Evolutionary conservation across 2,888 invertebrate genomes (phyloP).

Genomic region (Aphodius granarius): DNA sequence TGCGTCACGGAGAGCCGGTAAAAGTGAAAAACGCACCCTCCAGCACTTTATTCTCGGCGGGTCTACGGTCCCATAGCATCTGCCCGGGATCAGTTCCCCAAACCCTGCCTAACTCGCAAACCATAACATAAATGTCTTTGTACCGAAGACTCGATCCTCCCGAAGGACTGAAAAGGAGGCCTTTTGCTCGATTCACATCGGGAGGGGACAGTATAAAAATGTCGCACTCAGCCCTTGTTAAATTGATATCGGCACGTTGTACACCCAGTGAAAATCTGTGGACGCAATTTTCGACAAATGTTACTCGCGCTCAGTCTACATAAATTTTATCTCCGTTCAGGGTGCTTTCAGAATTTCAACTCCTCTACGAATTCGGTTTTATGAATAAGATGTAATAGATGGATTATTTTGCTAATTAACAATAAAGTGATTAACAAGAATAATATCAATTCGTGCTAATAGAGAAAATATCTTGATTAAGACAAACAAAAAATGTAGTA

Average conservation of each 20-base stretch:
- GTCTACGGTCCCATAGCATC: not conserved
- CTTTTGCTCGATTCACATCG: not conserved
- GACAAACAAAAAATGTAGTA: too few species aligned
- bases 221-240: not conserved
- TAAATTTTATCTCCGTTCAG: not conserved
- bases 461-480: too few species aligned
- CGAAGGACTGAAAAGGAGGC: not conserved
- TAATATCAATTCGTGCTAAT: too few species aligned
- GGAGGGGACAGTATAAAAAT: not conserved
- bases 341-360: too few species aligned
- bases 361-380: too few species aligned
- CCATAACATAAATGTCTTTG: conserved; percentile 10
- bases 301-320: not conserved
- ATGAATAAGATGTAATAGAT: too few species aligned
- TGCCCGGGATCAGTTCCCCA: not conserved
- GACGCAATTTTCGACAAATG: not conserved
- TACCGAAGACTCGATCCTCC: not conserved
- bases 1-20: not conserved
- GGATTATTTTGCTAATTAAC: too few species aligned
- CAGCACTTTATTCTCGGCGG: conserved; percentile 2
- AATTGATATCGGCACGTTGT: not conserved
- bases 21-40: conserved; percentile 11
- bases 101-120: conserved; percentile 5
- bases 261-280: not conserved
- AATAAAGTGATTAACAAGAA: too few species aligned